Percentiles rank a stretch among this genome's conserved stretches.
phyloP scores from a whole-genome alignment of 2,888 invertebrate genomes.

The Drosophila dives region DNA sequence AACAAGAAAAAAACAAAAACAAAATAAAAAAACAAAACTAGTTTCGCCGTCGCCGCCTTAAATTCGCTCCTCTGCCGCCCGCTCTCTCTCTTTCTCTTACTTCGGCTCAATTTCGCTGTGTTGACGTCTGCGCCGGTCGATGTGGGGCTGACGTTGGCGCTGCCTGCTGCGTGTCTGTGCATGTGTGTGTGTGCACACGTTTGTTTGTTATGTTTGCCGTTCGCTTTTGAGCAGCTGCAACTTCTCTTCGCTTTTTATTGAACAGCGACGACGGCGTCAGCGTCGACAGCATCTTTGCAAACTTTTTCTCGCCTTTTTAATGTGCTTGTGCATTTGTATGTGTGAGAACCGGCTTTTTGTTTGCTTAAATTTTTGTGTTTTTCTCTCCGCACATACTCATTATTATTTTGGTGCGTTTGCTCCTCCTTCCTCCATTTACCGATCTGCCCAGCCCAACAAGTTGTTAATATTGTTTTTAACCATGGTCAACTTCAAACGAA shows the following conservation, averaged over 20 bases:
- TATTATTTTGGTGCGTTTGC: slow-evolving; percentile 25
- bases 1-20: slow-evolving; percentile 8
- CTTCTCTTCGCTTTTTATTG: slow-evolving; percentile 34
- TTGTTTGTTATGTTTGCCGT: slow-evolving; percentile 66
- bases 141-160: slow-evolving; percentile 49
- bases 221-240: slow-evolving; percentile 47
- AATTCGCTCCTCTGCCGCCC: slow-evolving; percentile 32
- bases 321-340: slow-evolving; percentile 16
- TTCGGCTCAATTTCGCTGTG: slow-evolving; percentile 45
- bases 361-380: slow-evolving; percentile 68
- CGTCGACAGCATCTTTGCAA: slow-evolving; percentile 56
- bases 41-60: slow-evolving; percentile 33
- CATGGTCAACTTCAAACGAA: slow-evolving; percentile 49
- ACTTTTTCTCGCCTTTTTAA: slow-evolving; percentile 53
- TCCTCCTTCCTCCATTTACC: slow-evolving; percentile 1
- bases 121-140: slow-evolving; percentile 75
- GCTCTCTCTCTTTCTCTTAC: slow-evolving; percentile 22
- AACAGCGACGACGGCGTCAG: slow-evolving; percentile 33
- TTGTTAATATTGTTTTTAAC: slow-evolving; percentile 63
- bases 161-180: slow-evolving; percentile 20
- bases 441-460: slow-evolving; percentile 46
- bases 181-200: slow-evolving; percentile 24
- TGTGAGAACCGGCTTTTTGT: slow-evolving; percentile 77
- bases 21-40: slow-evolving; percentile 43
- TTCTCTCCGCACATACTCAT: slow-evolving; percentile 53